phyloP scores from a whole-genome alignment of 92 coral and sea anemone genomes.

The Anthopleura xanthogrammica region DNA sequence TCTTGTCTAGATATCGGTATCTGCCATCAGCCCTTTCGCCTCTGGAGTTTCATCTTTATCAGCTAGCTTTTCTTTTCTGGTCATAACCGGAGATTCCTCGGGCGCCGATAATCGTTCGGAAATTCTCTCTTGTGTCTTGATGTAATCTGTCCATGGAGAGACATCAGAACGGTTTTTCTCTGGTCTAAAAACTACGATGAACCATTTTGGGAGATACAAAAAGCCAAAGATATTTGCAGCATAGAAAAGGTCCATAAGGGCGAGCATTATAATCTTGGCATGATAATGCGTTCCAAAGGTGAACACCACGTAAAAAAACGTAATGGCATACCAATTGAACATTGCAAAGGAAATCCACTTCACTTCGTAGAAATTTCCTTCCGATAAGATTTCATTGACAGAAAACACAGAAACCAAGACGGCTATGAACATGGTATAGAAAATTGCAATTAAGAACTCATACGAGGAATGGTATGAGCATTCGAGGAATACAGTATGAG shows the following conservation, averaged over 20 bases:
- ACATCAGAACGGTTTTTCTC: conserved; percentile 86
- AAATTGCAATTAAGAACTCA: conserved; percentile 68
- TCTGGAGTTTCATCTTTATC: conserved; percentile 29
- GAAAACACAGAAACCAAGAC: conserved; percentile 72
- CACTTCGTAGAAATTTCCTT: conserved; percentile 83
- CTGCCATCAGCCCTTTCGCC: conserved; percentile 46
- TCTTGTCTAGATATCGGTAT: conserved; percentile 50
- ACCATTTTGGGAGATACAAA: conserved; percentile 89
- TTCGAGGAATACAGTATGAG: conserved; percentile 84
- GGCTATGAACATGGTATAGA: conserved; percentile 69
- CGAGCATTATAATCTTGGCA: conserved; percentile 74
- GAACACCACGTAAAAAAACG: conserved; percentile 76
- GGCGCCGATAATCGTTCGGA: conserved; percentile 71
- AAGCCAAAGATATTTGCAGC: conserved; percentile 72
- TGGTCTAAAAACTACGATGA: conserved; percentile 84
- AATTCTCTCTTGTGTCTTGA: conserved; percentile 76
- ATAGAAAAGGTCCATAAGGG: conserved; percentile 65
- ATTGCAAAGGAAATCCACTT: conserved; percentile 84
- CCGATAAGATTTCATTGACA: conserved; percentile 69
- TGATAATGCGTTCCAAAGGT: conserved; percentile 70
- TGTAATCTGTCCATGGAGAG: conserved; percentile 79
- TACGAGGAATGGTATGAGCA: conserved; percentile 78
- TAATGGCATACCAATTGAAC: conserved; percentile 72
- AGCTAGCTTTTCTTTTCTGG: conserved; percentile 40
- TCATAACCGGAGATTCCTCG: conserved; percentile 72